Base-by-base conservation (phyloP, 2,888 invertebrate genomes). In the Xiphydria camelus region DNA sequence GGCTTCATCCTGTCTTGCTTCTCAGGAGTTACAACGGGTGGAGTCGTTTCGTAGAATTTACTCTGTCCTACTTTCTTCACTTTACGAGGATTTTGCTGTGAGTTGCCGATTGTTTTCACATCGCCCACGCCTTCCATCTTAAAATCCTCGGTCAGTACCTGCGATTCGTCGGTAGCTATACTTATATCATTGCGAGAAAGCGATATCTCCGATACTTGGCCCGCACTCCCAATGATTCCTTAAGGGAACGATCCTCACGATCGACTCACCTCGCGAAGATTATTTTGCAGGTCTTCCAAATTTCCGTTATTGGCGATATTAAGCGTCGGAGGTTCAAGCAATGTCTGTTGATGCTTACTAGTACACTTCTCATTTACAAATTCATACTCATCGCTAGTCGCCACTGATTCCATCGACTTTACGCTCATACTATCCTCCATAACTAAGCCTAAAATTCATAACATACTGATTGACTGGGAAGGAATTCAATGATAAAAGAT, bases 1-100 rank as follows among this genome's bases (percentile, higher is more conserved):
- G 88, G 86, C 70, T 90, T 90, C 87, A 88, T 89, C 50, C 83
- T 80, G 68, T 89, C 90, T 58, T 88, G 87, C 65, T 89, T 90
- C 73, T 90, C 90, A 6, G 79, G 77, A 6, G 78, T 66, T 15
- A 70, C 57, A 14, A 63, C 59, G 12, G 70, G 70, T 4, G 69
- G 58, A 42, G 63, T 61, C 32, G 73, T 71, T 35, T 78, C 78
- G 52, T 79, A 81, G 62, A 81, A 81, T 53, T 77, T 76, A 47
- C 80, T 80, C 35, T 79, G 78, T 2, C 80, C 81, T 19, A 79
- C 76, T 64, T 75, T 77, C 54, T 77, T 79, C 1, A 68, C 61
- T 43, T 70, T 75, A 33, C 71, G 60, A 47, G 55, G 59, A 33
- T 41, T 58, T 25, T 57, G 58, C 19, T 41, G 22, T 2, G 34